Evolutionary conservation across 1,140 invertebrate species (phyloP), one percentile per base, ranked within the genome.

Genomic region (Bombus picipes): DNA sequence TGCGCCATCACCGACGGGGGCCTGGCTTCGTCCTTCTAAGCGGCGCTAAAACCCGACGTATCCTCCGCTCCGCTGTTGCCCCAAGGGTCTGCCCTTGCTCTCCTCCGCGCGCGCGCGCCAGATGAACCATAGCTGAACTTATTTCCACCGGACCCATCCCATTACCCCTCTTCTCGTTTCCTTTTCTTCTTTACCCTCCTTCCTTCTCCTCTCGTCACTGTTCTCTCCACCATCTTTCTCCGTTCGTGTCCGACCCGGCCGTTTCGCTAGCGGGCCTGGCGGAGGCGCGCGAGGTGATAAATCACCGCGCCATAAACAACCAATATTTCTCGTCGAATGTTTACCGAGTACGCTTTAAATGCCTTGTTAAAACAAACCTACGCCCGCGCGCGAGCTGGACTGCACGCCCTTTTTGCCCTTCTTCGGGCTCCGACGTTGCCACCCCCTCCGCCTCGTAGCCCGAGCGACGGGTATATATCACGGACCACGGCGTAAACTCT

Each of bases 361-460:
- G 94, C 92, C 95, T 95, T 95, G 94, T 95, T 95, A 95, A 95
- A 95, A 94, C 94, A 95, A 95, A 95, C 94, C 94, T 95, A 95
- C 94, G 94, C 92, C 89, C 89, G 85, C 80, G 79, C 84, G 25
- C 28, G 82, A 88, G 86, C 68, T 81, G 88, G 88, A 89, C 85
- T 87, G 88, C 83, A 81, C 74, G 66, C 89, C 85, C 85, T 85
- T 88, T 86, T 85, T 88, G 87, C 89, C 88, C 85, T 86, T 73
- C 70, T 87, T 79, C 74, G 72, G 65, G 65, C 70, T 18, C 53
- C 66, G 32, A 62, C 74, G 32, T 39, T n/a, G 4, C n/a, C 41
- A n/a, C 68, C 70, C 66, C 6, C 3, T 73, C 25, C 59, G 15
- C 32, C 59, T 74, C 59, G 59, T 76, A 62, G 41, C 73, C 65